Evolutionary conservation across 30 jellyfish, hydroid and myxozoan species (phyloP), one percentile per base, ranked within the genome.

Genomic region (Phacellophora camtschatica): DNA sequence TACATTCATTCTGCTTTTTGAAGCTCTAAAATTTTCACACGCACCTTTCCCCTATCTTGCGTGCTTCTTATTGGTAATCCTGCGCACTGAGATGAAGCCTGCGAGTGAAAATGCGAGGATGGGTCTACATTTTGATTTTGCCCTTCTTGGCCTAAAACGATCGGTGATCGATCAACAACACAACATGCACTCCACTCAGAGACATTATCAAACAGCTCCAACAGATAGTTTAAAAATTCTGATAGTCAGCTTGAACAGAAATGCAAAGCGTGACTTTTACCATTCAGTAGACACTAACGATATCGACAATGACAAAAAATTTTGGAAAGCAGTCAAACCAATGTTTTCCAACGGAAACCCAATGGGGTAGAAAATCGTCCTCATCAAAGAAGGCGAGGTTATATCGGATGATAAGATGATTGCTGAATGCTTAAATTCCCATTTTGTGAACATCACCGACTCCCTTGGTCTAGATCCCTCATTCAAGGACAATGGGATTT

Each of bases 281-380:
- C 82, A 67, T 42, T 67, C 68, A 5, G 85, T 71, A 5, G 72
- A 68, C 41, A 39, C 67, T 20, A 71, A 71, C 85, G 32, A 37
- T 39, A 71, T 71, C 25, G 85, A 49, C 55, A 71, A 71, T 71
- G 85, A 71, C 32, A 71, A 45, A 24, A 48, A 71, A 29, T 43
- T 71, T 49, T 71, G 71, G 85, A 71, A 48, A 29, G 71, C 85
- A 71, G 85, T 71, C 9, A 71, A 71, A 48, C 85, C 85, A 71
- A 48, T 71, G 71, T 71, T 71, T 45, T 71, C 85, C 0, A 71
- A 71, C 42, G 85, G 53, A 35, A 48, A 71, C 57, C 85, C 85
- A 46, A 71, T 71, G 85, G 85, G 85, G 57, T 71, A 71, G 42
- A 71, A 46, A 67, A 15, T 48, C 43, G 19, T 71, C 71, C 85